Percentiles rank a stretch among this genome's conserved stretches.
Conservation (phyloP, 2,113 vertebrate species). For the Labrus mixtus region DNA sequence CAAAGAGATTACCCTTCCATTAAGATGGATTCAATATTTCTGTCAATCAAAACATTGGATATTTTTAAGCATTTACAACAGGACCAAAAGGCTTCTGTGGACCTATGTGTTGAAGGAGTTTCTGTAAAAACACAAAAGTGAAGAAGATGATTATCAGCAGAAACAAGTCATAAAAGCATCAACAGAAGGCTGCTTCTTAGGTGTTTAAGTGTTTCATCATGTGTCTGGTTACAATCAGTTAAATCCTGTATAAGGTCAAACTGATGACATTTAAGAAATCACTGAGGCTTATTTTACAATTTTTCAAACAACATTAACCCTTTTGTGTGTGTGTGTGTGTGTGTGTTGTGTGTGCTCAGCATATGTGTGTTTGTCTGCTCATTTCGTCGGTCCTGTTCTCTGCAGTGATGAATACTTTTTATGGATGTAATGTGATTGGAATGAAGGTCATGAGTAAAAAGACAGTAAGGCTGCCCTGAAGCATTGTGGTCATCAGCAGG, state of each 20-base stretch:
- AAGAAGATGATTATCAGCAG: neutral
- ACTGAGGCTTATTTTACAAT: neutral
- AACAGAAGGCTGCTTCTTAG: neutral
- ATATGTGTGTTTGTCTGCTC: neutral
- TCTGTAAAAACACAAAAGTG: no score
- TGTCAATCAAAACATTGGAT: no score
- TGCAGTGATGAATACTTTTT: neutral
- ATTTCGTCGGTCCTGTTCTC: neutral
- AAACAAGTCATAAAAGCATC: neutral
- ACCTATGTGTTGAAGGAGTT: no score
- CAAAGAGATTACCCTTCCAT: no score
- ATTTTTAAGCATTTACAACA: no score
- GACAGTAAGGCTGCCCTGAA: neutral
- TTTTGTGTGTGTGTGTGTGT: neutral
- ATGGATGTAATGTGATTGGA: slow-evolving; percentile 8
- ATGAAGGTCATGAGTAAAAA: slow-evolving; percentile 17
- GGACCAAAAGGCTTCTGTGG: no score
- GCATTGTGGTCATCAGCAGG: neutral
- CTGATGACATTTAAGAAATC: neutral
- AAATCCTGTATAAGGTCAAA: neutral
- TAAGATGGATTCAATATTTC: no score
- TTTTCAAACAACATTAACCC: neutral
- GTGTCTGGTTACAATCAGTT: neutral
- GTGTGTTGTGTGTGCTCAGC: neutral
- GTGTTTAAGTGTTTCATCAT: no score